Conservation (phyloP, 2,888 invertebrate species). For the Acholoe squamosa region DNA sequence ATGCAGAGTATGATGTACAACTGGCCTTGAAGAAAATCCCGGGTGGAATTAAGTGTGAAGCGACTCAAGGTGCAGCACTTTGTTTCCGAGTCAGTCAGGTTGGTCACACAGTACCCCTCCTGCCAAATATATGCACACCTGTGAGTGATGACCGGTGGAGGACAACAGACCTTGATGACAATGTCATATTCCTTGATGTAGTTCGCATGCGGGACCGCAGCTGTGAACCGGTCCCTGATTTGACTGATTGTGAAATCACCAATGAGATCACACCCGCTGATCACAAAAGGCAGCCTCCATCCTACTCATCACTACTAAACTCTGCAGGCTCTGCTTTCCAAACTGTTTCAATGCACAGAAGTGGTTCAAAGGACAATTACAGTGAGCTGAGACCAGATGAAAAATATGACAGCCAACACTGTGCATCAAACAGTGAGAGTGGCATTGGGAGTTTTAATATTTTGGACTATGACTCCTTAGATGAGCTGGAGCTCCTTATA, state of each 20-base stretch:
- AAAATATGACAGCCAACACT: neutral
- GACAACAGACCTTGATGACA: constrained; percentile 79
- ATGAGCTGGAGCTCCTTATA: constrained; percentile 28
- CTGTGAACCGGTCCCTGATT: constrained; percentile 46
- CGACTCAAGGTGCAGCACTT: constrained; percentile 72
- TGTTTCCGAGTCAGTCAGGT: constrained; percentile 77
- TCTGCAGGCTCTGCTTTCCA: neutral
- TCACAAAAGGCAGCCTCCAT: neutral
- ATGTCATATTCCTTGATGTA: constrained; percentile 75
- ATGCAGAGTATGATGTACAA: constrained; percentile 76
- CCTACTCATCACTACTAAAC: neutral
- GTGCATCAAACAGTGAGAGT: neutral
- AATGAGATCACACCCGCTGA: neutral
- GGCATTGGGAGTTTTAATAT: neutral
- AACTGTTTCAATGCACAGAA: neutral
- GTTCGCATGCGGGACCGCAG: constrained; percentile 42
- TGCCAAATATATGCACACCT: constrained; percentile 77
- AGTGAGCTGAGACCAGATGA: neutral
- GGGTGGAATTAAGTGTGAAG: constrained; percentile 70
- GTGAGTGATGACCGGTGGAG: constrained; percentile 77
- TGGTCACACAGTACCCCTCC: constrained; percentile 76
- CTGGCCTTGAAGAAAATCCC: constrained; percentile 77
- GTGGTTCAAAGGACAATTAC: neutral
- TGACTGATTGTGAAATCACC: neutral
- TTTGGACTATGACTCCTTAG: constrained; percentile 36